Conservation (phyloP, 2,797 vertebrate genomes). For the Enteromius paludinosus region DNA sequence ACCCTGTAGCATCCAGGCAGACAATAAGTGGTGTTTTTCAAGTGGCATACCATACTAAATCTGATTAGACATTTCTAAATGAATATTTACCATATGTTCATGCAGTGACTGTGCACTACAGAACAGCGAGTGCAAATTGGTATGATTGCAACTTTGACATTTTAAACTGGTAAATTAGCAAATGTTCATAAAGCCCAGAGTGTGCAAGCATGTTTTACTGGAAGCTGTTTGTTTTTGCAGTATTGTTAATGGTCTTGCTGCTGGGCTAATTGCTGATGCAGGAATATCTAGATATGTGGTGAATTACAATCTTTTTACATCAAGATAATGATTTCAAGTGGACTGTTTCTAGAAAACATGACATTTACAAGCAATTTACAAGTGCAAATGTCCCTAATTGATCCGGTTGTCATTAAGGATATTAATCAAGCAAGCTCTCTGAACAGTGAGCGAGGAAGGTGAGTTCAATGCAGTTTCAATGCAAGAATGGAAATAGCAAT, state of each 20-base stretch:
- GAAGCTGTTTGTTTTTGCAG: slow-evolving; percentile 26
- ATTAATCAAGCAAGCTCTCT: slow-evolving; percentile 57
- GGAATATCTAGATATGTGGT: slow-evolving; percentile 4
- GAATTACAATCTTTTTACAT: slow-evolving; percentile 21
- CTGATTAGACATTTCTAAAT: background rate
- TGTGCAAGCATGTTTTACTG: slow-evolving; percentile 13
- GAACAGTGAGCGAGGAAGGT: slow-evolving; percentile 12
- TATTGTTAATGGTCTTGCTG: slow-evolving; percentile 23
- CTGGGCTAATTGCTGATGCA: slow-evolving; percentile 33
- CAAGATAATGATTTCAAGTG: slow-evolving; percentile 40
- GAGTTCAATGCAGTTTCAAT: background rate
- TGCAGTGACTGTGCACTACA: background rate
- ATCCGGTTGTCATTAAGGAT: slow-evolving; percentile 60
- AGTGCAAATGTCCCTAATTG: slow-evolving; percentile 60
- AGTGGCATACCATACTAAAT: background rate
- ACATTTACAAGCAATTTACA: slow-evolving; percentile 56
- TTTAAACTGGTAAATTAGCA: slow-evolving; percentile 17
- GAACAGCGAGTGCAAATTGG: background rate
- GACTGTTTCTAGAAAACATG: slow-evolving; percentile 56
- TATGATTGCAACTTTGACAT: background rate
- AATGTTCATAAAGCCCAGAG: slow-evolving; percentile 13
- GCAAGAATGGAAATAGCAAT: slow-evolving; percentile 16
- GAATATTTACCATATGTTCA: background rate
- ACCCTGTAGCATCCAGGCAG: background rate
- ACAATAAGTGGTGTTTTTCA: background rate